Conservation (phyloP, 2,797 vertebrate genomes). For the Danionella dracula region DNA sequence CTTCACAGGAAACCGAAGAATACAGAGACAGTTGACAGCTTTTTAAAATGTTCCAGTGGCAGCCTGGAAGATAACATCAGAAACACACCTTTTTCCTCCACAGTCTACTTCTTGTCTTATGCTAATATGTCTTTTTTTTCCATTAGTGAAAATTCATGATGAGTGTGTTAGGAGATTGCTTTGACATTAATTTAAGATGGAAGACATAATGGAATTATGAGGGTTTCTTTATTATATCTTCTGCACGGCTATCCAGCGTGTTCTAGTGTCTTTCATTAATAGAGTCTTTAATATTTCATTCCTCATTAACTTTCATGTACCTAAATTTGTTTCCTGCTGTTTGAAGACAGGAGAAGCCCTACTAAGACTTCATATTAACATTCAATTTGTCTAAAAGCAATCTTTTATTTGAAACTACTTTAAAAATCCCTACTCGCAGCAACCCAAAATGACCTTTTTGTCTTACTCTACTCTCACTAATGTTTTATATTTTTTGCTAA, state of each 20-base stretch:
- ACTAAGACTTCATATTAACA: neutral
- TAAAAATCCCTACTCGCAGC: neutral
- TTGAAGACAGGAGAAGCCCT: slow-evolving; percentile 22
- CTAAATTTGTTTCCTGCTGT: slow-evolving; percentile 26
- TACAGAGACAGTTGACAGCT: slow-evolving; percentile 9
- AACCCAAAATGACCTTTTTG: slow-evolving; percentile 4
- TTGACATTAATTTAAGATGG: slow-evolving; percentile 30
- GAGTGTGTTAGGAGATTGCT: slow-evolving; percentile 19
- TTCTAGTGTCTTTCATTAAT: slow-evolving; percentile 44
- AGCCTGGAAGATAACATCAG: neutral
- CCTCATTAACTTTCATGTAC: slow-evolving; percentile 34
- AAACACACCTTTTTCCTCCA: neutral
- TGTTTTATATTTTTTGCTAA: slow-evolving; percentile 8
- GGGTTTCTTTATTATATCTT: slow-evolving; percentile 32
- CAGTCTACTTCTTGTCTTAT: neutral
- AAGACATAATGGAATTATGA: slow-evolving; percentile 29
- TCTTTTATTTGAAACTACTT: slow-evolving; percentile 17
- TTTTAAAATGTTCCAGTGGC: neutral
- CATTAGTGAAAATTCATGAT: slow-evolving; percentile 26
- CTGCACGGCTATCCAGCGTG: slow-evolving; percentile 28
- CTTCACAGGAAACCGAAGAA: slow-evolving; percentile 13
- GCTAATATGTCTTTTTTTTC: slow-evolving; percentile 7
- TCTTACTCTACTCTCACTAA: slow-evolving; percentile 1
- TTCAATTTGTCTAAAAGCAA: slow-evolving; percentile 17
- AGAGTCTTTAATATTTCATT: slow-evolving; percentile 39